Conservation (phyloP, 1,140 invertebrate genomes). For the Cylas formicarius region DNA sequence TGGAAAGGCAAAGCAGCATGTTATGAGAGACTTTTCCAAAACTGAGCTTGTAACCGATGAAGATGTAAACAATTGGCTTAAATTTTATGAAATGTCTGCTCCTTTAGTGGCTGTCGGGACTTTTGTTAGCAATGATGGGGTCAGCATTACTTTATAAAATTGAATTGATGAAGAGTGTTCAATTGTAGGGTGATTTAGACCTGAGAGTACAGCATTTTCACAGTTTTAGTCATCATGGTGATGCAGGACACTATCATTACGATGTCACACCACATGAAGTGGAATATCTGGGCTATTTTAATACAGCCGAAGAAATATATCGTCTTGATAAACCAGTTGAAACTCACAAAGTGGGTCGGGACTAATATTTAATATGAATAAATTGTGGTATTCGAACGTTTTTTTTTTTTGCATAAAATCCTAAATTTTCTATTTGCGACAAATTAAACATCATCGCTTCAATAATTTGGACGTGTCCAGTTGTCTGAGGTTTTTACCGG, state of each 20-base stretch:
- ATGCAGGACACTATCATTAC: conserved; percentile 93
- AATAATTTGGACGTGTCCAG: no score
- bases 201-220: conserved; percentile 92
- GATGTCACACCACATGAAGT: conserved; percentile 81
- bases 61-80: conserved; percentile 81
- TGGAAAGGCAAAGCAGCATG: conserved; percentile 80
- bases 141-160: conserved; percentile 10
- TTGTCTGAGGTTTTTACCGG: no score
- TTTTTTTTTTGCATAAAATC: no score
- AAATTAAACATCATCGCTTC: no score
- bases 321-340: conserved; percentile 70
- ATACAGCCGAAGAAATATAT: conserved; percentile 63
- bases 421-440: no score
- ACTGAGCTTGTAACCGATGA: conserved; percentile 62
- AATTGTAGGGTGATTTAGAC: conserved; percentile 63
- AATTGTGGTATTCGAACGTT: no score
- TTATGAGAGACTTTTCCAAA: conserved; percentile 88
- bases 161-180: background rate
- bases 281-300: conserved; percentile 84
- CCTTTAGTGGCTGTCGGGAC: conserved; percentile 83
- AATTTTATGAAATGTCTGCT: conserved; percentile 82
- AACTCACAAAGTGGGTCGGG: conserved; percentile 50
- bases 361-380: conserved; percentile 44
- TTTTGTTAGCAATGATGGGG: conserved; percentile 70
- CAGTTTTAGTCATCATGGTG: conserved; percentile 76